A percentile compares a stretch with the other conserved stretches of the same genome.
phyloP scores from a whole-genome alignment of 1,140 invertebrate genomes.

The Philotrypesis tridentata region DNA sequence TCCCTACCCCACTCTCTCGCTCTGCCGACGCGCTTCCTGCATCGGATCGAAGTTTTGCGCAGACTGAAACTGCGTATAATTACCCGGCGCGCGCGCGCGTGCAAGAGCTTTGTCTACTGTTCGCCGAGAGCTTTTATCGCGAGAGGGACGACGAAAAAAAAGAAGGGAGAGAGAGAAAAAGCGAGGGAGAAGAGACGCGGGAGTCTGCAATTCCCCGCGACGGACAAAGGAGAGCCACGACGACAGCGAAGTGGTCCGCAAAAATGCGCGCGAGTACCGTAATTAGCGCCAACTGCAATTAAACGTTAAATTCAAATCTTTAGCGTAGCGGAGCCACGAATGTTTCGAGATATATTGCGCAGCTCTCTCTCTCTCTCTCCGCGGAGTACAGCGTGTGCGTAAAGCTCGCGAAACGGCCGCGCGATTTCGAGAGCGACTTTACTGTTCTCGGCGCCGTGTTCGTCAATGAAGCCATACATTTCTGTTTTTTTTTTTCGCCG shows the following conservation, averaged over 20 bases:
- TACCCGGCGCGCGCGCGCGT: not conserved
- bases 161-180: not conserved
- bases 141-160: not conserved
- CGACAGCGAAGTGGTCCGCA: not conserved
- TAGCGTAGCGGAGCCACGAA: not conserved
- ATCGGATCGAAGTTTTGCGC: not conserved
- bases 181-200: not conserved
- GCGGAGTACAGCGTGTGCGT: no score
- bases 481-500: no score
- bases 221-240: slow-evolving; percentile 1
- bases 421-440: no score
- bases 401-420: no score
- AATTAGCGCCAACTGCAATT: not conserved
- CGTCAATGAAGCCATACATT: no score
- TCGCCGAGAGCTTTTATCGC: not conserved
- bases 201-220: not conserved
- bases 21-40: not conserved
- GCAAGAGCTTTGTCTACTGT: not conserved
- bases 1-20: not conserved
- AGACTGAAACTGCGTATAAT: slow-evolving; percentile 24
- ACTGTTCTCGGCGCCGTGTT: no score
- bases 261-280: not conserved
- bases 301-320: not conserved
- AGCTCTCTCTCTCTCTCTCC: not conserved
- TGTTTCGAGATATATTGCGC: no score